Evolutionary conservation across 2,113 vertebrate species (phyloP).

Genomic region (Mormyrus lacerda): DNA sequence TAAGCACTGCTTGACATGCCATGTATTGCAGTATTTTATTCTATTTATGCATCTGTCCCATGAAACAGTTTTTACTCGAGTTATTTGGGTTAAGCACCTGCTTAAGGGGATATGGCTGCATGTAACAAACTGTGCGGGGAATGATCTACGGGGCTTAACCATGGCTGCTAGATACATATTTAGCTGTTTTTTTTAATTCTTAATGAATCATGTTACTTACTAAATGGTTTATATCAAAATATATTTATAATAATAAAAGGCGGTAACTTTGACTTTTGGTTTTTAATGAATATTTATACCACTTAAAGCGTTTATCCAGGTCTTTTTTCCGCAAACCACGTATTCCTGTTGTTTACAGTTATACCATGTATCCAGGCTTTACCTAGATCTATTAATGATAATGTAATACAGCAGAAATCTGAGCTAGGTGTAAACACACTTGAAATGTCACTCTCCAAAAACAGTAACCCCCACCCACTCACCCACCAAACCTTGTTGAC

Average conservation of each 20-base stretch:
- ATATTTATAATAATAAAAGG: background rate
- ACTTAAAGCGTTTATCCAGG: background rate
- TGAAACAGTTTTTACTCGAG: background rate
- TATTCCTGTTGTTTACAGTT: background rate
- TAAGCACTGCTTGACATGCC: slow-evolving; percentile 57
- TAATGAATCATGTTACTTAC: background rate
- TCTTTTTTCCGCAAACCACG: background rate
- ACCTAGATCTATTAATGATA: background rate
- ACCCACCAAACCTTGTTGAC: background rate
- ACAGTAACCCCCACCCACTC: background rate
- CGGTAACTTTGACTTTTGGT: background rate
- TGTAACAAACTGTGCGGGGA: background rate
- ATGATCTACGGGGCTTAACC: background rate
- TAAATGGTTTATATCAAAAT: background rate
- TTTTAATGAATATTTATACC: background rate
- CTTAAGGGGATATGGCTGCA: background rate
- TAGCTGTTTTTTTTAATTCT: background rate
- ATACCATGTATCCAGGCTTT: background rate
- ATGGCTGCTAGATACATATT: background rate
- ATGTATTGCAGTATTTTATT: background rate
- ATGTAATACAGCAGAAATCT: background rate
- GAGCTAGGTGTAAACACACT: background rate
- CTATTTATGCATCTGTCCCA: background rate
- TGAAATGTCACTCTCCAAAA: background rate
- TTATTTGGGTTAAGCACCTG: background rate